phyloP scores from a whole-genome alignment of 2,888 invertebrate genomes.

The Papilio protenor region DNA sequence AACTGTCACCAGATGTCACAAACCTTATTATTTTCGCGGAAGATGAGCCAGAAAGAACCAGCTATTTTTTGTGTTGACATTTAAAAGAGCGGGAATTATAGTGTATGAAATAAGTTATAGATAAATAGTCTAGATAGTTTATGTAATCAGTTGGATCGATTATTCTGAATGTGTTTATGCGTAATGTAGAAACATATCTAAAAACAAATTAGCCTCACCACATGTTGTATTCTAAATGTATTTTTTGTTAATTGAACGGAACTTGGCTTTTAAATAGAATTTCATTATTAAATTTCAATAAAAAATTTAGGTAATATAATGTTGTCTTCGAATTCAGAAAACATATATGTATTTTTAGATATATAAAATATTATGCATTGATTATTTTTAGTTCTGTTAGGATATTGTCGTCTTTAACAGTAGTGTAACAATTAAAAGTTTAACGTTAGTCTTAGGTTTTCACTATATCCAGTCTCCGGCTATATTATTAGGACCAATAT shows the following conservation, averaged over 20 bases:
- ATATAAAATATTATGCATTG: neutral
- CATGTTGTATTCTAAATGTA: constrained; percentile 1
- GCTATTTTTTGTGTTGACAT: constrained; percentile 25
- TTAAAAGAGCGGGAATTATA: constrained; percentile 19
- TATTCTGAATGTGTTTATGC: neutral
- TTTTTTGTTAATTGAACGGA: neutral
- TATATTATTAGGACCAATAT: neutral
- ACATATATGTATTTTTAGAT: neutral
- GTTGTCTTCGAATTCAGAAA: neutral
- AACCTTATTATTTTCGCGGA: neutral
- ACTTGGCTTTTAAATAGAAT: neutral
- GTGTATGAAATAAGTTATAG: constrained; percentile 17
- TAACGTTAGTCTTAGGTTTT: constrained; percentile 1
- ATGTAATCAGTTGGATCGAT: constrained; percentile 11
- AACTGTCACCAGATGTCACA: constrained; percentile 1
- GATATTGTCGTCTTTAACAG: constrained; percentile 11
- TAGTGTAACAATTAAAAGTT: neutral
- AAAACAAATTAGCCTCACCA: neutral
- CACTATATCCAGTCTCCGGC: neutral
- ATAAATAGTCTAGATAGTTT: constrained; percentile 23
- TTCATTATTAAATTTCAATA: neutral
- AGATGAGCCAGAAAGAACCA: constrained; percentile 18
- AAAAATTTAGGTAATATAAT: neutral
- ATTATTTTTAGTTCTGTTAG: constrained; percentile 20
- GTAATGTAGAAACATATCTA: neutral